Conservation (phyloP, 2,888 invertebrate genomes). For the Malthinus seriepunctatus region DNA sequence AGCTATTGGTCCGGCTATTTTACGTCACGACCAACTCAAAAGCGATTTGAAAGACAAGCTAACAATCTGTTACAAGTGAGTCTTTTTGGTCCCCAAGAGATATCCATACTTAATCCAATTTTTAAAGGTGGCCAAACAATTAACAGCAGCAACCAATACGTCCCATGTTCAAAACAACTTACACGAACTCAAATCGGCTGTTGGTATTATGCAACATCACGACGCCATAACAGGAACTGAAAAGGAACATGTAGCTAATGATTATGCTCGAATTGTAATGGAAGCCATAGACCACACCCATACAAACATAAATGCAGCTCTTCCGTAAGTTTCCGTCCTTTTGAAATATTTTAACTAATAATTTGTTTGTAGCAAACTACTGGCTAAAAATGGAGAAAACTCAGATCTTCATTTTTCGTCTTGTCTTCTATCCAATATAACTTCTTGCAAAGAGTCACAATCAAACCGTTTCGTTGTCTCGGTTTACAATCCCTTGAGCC, state of each 20-base stretch:
- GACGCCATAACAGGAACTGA: conserved; percentile 87
- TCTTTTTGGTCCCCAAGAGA: conserved; percentile 67
- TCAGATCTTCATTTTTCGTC: conserved; percentile 45
- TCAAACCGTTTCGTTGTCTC: conserved; percentile 58
- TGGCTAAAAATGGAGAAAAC: conserved; percentile 3
- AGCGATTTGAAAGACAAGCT: conserved; percentile 57
- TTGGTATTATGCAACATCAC: conserved; percentile 90
- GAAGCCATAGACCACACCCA: conserved; percentile 65
- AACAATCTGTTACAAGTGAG: conserved; percentile 61
- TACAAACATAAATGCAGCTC: not conserved
- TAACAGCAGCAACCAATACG: conserved; percentile 58
- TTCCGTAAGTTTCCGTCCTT: conserved; percentile 7
- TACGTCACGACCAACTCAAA: conserved; percentile 62
- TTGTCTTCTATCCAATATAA: conserved; percentile 66
- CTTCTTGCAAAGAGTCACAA: conserved; percentile 61
- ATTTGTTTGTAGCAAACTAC: conserved; percentile 6
- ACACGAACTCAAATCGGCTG: conserved; percentile 64
- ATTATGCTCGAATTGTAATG: conserved; percentile 78
- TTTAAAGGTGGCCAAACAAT: conserved; percentile 68
- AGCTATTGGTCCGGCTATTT: conserved; percentile 78
- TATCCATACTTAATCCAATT: conserved; percentile 74
- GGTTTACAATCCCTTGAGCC: conserved; percentile 67
- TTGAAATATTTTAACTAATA: conserved; percentile 45
- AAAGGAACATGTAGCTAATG: conserved; percentile 80
- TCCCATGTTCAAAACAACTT: conserved; percentile 52